Conservation (phyloP, 2,113 vertebrate genomes). For the Silurus meridionalis region DNA sequence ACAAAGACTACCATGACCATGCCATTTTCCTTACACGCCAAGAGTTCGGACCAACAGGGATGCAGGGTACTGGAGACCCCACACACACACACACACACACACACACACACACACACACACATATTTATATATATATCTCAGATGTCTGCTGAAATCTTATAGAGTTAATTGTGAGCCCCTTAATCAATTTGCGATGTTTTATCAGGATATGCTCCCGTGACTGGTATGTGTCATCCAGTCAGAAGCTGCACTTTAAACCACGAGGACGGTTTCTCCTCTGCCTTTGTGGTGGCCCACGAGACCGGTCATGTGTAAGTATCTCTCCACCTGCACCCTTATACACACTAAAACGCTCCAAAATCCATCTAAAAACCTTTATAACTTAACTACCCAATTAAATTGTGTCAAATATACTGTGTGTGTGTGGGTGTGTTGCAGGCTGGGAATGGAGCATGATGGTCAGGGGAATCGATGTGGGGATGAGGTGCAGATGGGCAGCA, state of each 20-base stretch:
- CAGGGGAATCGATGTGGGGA: conserved; percentile 90
- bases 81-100: not conserved
- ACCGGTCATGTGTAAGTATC: conserved; percentile 91
- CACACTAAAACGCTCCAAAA: not conserved
- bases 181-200: conserved; percentile 20
- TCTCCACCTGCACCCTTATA: not conserved
- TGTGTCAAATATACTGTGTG: not conserved
- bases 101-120: not conserved
- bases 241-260: conserved; percentile 92
- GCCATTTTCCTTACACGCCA: conserved; percentile 95
- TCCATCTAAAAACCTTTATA: not conserved
- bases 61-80: conserved; percentile 81
- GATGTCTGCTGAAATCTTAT: not conserved
- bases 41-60: conserved; percentile 93
- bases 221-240: conserved; percentile 91
- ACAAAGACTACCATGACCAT: conserved; percentile 87
- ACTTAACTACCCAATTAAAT: too few species aligned
- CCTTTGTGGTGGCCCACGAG: conserved; percentile 93
- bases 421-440: conserved; percentile 66
- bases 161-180: not conserved
- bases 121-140: not conserved
- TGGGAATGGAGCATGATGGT: conserved; percentile 95
- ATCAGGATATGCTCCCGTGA: conserved; percentile 90
- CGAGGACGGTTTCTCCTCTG: conserved; percentile 92
- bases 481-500: conserved; percentile 91